Evolutionary conservation across 1,140 invertebrate genomes (phyloP), one percentile per base, ranked within the genome.

Genomic region (Steinernema feltiae): DNA sequence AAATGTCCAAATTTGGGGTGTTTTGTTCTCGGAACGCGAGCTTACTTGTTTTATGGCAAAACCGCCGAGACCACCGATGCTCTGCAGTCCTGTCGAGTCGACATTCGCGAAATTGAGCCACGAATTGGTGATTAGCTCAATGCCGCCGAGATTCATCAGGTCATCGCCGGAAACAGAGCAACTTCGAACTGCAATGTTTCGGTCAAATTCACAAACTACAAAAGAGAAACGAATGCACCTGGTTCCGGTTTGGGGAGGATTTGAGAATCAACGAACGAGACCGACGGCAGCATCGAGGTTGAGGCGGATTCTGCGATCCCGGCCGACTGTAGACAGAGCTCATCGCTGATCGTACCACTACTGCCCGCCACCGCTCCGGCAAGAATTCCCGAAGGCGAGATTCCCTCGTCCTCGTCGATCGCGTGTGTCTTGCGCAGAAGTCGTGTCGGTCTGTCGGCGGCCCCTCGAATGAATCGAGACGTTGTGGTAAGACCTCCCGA

Each of bases 401-500:
- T 12, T 7, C 53, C 53, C 24, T 63, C 53, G 24, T 63, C 53
- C 24, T 63, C 53, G 53, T 63, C 53, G 24, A 63, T 63, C 24
- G 53, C 53, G 24, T 63, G 53, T 21, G 53, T 63, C 24, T 63
- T 63, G 12, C 53, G 53, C 53, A 63, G 53, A 63, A 63, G 53
- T 63, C 53, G 53, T 63, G 53, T 63, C 53, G 53, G 24, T 63
- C 53, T 63, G 53, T 63, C 53, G 53, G 53, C 53, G 53, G 53
- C 53, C 53, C 53, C 53, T 3, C 53, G 53, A 63, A 63, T 27
- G 53, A 17, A 63, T 27, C 53, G 53, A 63, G 53, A 21, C 53
- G 53, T 63, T 63, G 53, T n/a, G n/a, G n/a, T 63, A 27, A 63
- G 53, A 63, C 53, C 53, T 63, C 53, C 53, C 53, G 53, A 63